Evolutionary conservation across 2,797 vertebrate species (phyloP).

Genomic region (Sebastes diaconus): DNA sequence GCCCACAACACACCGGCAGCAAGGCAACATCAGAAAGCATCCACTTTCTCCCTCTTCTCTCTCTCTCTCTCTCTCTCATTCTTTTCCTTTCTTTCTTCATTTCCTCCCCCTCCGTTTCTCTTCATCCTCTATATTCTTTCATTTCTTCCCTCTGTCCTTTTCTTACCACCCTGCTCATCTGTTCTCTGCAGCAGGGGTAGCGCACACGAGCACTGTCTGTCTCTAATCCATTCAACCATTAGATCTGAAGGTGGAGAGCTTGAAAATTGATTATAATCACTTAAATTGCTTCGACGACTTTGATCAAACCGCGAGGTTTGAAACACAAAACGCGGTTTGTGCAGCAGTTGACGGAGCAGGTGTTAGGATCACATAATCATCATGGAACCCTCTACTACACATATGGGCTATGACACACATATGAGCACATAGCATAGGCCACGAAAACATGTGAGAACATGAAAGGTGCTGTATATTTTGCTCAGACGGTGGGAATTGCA

Average conservation of each 20-base stretch:
- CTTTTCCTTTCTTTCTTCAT: neutral
- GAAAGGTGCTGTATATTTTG: neutral
- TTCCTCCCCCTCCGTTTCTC: conserved; percentile 9
- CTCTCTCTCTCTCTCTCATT: neutral
- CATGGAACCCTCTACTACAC: neutral
- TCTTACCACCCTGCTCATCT: neutral
- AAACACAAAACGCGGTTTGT: conserved; percentile 51
- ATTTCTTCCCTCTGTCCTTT: neutral
- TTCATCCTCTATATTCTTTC: neutral
- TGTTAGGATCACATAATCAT: conserved; percentile 18
- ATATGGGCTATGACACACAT: neutral
- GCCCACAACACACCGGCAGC: conserved; percentile 77
- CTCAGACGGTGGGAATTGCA: neutral
- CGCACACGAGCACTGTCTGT: conserved; percentile 14
- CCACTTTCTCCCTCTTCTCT: conserved; percentile 11
- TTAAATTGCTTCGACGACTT: conserved; percentile 69
- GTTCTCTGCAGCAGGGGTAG: conserved; percentile 26
- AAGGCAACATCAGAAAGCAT: conserved; percentile 75
- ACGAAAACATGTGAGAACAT: neutral
- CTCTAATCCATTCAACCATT: conserved; percentile 70
- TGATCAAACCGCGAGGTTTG: conserved; percentile 63
- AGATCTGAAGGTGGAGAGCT: conserved; percentile 69
- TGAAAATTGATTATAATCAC: conserved; percentile 77
- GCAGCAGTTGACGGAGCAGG: conserved; percentile 23
- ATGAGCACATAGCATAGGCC: neutral